These are phyloP conservation scores for Macrophya alboannulata DNA, from an alignment of 2,888 invertebrate species.

Conservation along the genomic window DNA sequence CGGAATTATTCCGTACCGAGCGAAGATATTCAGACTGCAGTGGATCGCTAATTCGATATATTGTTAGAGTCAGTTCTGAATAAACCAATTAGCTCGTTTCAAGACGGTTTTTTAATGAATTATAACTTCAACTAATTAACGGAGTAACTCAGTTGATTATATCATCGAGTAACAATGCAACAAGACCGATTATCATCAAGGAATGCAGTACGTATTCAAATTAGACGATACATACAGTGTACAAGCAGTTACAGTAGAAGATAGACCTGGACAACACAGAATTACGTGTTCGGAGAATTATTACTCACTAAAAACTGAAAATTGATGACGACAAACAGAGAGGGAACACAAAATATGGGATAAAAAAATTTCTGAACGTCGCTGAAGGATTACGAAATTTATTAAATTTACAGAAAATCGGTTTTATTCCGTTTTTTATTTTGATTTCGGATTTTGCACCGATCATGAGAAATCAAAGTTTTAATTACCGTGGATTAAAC, in stretches of 20 bases:
- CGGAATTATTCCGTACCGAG: no score
- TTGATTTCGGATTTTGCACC: not conserved
- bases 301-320: no score
- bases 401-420: not conserved
- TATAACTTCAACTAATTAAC: constrained; percentile 8
- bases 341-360: not conserved
- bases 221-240: not conserved
- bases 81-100: constrained; percentile 27
- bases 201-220: not conserved
- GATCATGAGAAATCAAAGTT: not conserved
- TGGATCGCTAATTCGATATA: not conserved
- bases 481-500: no score
- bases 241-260: not conserved
- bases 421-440: not conserved
- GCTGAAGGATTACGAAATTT: not conserved
- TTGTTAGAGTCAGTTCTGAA: constrained; percentile 15
- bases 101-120: constrained; percentile 9
- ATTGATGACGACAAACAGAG: not conserved
- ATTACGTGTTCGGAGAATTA: not conserved
- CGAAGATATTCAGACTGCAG: not conserved
- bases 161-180: not conserved
- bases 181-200: not conserved
- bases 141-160: constrained; percentile 8
- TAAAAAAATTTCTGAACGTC: no score
- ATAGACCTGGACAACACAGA: not conserved